phyloP scores from a whole-genome alignment of 2,888 invertebrate species.

The Agrochola lychnidis region DNA sequence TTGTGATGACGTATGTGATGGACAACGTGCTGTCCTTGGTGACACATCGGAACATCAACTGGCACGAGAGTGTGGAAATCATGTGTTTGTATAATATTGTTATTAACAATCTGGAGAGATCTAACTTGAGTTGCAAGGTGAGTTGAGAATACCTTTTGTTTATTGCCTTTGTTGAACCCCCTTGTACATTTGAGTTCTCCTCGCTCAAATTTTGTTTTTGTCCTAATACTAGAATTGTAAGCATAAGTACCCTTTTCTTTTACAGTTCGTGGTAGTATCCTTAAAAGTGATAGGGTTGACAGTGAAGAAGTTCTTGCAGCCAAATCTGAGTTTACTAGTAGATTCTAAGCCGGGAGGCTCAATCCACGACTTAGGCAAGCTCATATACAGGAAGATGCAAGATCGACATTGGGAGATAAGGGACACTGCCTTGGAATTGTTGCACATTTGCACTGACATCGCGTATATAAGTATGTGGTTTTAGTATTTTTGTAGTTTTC shows the following conservation, averaged over 20 bases:
- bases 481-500: not conserved
- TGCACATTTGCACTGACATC: conserved; percentile 93
- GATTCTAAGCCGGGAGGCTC: conserved; percentile 92
- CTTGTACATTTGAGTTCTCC: not conserved
- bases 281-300: conserved; percentile 93
- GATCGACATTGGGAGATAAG: conserved; percentile 95
- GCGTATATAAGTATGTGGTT: conserved; percentile 92
- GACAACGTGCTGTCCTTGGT: conserved; percentile 92
- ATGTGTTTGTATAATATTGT: conserved; percentile 91
- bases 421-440: conserved; percentile 94
- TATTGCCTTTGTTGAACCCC: not conserved
- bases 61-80: conserved; percentile 95
- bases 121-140: conserved; percentile 83
- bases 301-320: conserved; percentile 94
- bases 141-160: not conserved
- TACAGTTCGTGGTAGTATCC: conserved; percentile 93
- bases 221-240: not conserved
- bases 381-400: conserved; percentile 93
- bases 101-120: conserved; percentile 80
- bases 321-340: conserved; percentile 93
- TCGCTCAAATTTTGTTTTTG: not conserved
- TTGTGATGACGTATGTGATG: conserved; percentile 92
- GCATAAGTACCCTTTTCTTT: conserved; percentile 45
- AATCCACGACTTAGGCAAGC: conserved; percentile 92
- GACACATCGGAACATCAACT: conserved; percentile 93